Percentiles rank a stretch among this genome's conserved stretches.
Conservation (phyloP, 2,797 vertebrate genomes). For the Liasis olivaceus region DNA sequence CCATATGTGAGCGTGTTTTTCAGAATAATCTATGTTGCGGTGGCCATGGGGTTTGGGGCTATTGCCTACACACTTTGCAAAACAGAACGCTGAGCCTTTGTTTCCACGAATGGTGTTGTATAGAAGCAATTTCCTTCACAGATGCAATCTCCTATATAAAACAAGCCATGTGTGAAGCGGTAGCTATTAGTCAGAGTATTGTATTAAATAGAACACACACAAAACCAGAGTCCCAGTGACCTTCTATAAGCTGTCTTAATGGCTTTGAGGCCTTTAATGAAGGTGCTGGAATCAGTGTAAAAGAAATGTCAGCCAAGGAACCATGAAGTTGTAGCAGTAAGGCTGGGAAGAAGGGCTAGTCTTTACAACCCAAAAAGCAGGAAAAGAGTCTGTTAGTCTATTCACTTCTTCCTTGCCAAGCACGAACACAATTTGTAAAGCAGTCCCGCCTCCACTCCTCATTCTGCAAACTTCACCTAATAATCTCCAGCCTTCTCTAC, state of each 20-base stretch:
- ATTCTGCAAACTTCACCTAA: not conserved
- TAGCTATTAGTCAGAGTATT: not conserved
- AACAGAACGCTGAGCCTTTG: not conserved
- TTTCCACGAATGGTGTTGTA: not conserved
- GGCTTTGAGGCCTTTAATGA: not conserved
- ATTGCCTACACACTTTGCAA: not conserved
- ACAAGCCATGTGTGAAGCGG: not conserved
- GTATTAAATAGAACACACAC: not conserved
- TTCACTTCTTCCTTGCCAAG: not conserved
- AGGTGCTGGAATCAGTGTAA: constrained; percentile 4
- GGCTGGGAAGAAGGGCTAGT: not conserved
- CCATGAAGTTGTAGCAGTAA: not conserved
- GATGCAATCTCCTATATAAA: not conserved
- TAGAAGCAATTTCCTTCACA: not conserved
- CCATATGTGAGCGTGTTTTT: not conserved
- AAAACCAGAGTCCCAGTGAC: not conserved
- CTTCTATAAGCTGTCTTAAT: constrained; percentile 1
- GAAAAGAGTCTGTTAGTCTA: not conserved
- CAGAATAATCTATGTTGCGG: not conserved
- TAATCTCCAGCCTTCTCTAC: not conserved
- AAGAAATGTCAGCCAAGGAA: not conserved
- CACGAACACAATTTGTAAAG: not conserved
- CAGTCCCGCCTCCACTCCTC: not conserved
- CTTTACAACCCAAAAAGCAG: not conserved
- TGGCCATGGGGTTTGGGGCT: not conserved